Evolutionary conservation across 37 sponge, comb jelly and placozoan species (phyloP).

Genomic region (Eunapius fragilis): DNA sequence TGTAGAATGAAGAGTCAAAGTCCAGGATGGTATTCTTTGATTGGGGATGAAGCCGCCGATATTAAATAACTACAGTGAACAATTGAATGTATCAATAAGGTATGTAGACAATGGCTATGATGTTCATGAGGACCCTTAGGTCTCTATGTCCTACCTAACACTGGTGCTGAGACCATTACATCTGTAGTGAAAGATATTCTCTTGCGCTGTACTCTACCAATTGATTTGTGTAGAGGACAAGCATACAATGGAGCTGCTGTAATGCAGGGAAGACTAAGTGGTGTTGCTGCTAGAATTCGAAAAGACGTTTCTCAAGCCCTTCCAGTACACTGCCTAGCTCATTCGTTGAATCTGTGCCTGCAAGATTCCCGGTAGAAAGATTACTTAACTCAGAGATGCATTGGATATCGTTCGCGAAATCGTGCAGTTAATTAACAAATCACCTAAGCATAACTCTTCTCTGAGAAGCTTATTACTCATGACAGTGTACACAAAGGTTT

Average conservation of each 20-base stretch:
- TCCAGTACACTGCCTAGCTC: conserved; percentile 62
- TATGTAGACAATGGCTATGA: conserved; percentile 30
- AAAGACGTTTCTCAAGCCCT: conserved; percentile 48
- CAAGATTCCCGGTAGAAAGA: conserved; percentile 64
- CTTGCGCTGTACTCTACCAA: conserved; percentile 39
- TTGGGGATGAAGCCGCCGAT: conserved; percentile 63
- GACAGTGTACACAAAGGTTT: conserved; percentile 14
- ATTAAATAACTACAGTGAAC: conserved; percentile 39
- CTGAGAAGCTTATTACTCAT: background rate
- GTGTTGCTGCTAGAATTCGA: conserved; percentile 32
- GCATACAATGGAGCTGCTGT: conserved; percentile 63
- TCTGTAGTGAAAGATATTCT: conserved; percentile 53
- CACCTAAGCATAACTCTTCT: conserved; percentile 58
- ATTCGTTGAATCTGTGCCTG: conserved; percentile 55
- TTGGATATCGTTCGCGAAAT: conserved; percentile 57
- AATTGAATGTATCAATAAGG: conserved; percentile 53
- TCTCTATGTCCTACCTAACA: conserved; percentile 27
- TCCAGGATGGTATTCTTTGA: conserved; percentile 52
- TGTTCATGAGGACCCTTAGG: conserved; percentile 42
- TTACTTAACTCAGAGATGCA: conserved; percentile 35
- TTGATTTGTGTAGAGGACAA: conserved; percentile 50
- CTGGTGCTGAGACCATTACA: conserved; percentile 42
- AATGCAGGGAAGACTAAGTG: too few relatives aligned
- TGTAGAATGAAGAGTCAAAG: background rate
- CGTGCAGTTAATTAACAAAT: conserved; percentile 36